A percentile compares a stretch with the other conserved stretches of the same genome.
phyloP scores from a whole-genome alignment of 2,888 invertebrate species.

The Galerucella nymphaeae region DNA sequence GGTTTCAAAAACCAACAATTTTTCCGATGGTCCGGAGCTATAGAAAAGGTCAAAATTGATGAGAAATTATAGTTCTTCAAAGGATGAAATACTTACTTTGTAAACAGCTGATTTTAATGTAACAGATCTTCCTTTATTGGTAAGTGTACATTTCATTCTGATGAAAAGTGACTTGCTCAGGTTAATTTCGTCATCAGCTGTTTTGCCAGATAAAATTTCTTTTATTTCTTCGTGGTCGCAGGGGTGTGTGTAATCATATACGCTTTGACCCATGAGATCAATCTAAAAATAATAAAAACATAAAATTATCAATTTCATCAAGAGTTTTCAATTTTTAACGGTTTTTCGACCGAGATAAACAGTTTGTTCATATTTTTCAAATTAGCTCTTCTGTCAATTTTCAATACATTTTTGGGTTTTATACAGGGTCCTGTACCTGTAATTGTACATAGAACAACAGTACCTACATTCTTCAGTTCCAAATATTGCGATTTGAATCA shows the following conservation, averaged over 20 bases:
- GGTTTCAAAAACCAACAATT: no score
- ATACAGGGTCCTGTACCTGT: no score
- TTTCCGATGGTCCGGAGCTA: no score
- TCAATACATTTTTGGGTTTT: no score
- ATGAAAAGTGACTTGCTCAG: constrained; percentile 76
- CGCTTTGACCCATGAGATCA: constrained; percentile 94
- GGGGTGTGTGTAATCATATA: constrained; percentile 94
- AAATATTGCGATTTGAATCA: no score
- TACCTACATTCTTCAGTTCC: no score
- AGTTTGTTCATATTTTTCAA: no score
- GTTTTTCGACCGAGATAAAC: no score
- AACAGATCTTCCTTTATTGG: constrained; percentile 93
- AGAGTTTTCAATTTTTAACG: no score
- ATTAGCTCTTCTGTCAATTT: no score
- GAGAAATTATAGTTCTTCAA: neutral
- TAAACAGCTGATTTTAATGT: constrained; percentile 96
- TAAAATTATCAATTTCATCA: neutral
- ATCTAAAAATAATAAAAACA: constrained; percentile 72
- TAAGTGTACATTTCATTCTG: constrained; percentile 93
- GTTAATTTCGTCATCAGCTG: constrained; percentile 61
- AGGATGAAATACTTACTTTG: constrained; percentile 74
- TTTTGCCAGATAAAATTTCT: constrained; percentile 70
- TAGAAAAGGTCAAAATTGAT: no score
- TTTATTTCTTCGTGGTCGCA: constrained; percentile 94
- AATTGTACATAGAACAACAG: no score